Evolutionary conservation across 1,140 invertebrate species (phyloP), one percentile per base, ranked within the genome.

Genomic region (Batillaria attramentaria): DNA sequence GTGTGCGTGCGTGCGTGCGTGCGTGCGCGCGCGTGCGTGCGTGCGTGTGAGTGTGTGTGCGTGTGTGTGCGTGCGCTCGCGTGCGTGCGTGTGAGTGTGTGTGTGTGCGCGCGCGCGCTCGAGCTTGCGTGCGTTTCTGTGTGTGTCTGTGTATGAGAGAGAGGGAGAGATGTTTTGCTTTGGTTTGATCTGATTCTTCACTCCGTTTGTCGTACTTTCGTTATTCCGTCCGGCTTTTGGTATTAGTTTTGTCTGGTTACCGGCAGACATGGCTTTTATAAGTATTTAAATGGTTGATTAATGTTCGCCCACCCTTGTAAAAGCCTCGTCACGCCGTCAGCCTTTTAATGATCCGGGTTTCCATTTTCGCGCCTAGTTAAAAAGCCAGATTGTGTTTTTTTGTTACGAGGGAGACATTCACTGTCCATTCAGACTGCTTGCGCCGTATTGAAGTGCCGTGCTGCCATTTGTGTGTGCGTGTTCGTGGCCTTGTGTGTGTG

Each of bases 1-100:
- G 62, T 65, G 24, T 33, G 62, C 31, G 62, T 65, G 62, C 31
- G 31, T 65, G 62, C 31, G 62, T 65, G 62, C 31, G 62, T 65
- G 62, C 31, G 62, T 65, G 62, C 31, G 62, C 3, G 62, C 24
- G 62, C 62, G 62, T 28, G 62, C 3, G 24, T 1, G 31, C 2
- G 62, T 2, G 31, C 31, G 31, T 3, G 62, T 65, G 62, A 1
- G 62, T 33, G 62, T 1, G 62, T 65, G 62, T 3, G 24, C 31
- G 62, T 1, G 62, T 65, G 62, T 28, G 62, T 3, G 62, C 31
- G 31, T 24, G 46, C 46, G 46, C 2, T 16, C n/a, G 2, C 2
- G 46, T 54, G 46, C 2, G 46, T 54, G 46, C 2, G 46, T 54
- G 46, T 2, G 46, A 18, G 46, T n/a, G 46, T 2, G 46, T n/a